Evolutionary conservation across 2,888 invertebrate species (phyloP), one percentile per base, ranked within the genome.

Genomic region (Philonicus albiceps): DNA sequence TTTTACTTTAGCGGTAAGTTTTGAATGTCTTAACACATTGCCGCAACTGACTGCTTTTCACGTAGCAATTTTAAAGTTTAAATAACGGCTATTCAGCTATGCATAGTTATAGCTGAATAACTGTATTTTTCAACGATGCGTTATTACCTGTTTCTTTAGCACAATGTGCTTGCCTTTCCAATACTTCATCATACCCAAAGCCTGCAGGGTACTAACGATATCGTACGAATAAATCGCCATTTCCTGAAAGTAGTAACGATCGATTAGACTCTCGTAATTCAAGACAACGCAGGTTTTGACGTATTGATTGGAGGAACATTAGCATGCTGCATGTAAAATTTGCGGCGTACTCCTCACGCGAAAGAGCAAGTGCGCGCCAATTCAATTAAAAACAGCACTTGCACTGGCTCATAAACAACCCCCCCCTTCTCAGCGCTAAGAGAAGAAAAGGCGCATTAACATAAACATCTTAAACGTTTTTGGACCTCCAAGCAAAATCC

Each of bases 141-240:
- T 27, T 89, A 93, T 91, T 90, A 96, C 97, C 95, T 97, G 97
- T 93, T 97, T 97, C 92, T 98, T 98, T 85, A 99, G 94, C 83
- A 99, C 97, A 90, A 99, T 97, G 93, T 99, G 99, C 92, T 98
- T 98, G 87, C 98, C 98, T 93, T 99, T 99, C 98, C 99, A 99
- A 92, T 99, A 99, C 93, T 99, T 99, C 95, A 99, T 96, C 95
- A 99, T 97, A 7, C 98, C 98, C 88, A 99, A 93, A 22, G 98
- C 98, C 91, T 99, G 98, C 72, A 99, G 93, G 3, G 99, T 99
- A 89, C 98, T 98, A 31, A 99, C 98, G 88, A 99, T 98, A 92
- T 99, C 99, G 91, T 98, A 98, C 1, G 98, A 97, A 90, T 98
- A 98, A 89, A 99, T 98, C 22, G 98, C 98, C 93, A 98, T 96